These are phyloP conservation scores for Cryptosula pallasiana DNA, from an alignment of 2,888 invertebrate species.

Conservation along the genomic window DNA sequence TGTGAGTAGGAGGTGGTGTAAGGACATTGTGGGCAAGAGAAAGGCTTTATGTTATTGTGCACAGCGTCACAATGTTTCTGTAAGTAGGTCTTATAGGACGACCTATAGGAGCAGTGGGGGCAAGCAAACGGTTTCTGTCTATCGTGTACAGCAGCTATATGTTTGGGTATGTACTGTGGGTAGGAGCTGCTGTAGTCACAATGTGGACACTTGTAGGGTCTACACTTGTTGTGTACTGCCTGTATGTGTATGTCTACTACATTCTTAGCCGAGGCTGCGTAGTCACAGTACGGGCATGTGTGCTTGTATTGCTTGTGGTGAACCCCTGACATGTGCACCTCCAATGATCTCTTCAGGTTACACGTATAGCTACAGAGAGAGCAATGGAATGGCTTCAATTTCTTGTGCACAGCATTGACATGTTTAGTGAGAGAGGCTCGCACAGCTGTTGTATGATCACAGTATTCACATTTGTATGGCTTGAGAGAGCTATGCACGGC, in stretches of 20 bases:
- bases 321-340: background rate
- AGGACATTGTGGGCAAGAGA: background rate
- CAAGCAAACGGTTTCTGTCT: background rate
- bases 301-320: background rate
- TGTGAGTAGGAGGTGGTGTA: background rate
- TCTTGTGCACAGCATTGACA: background rate
- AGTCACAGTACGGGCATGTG: background rate
- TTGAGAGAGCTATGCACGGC: background rate
- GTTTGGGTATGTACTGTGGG: background rate
- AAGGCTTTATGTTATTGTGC: background rate
- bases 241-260: background rate
- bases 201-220: background rate
- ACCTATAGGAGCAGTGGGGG: background rate
- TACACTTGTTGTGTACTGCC: background rate
- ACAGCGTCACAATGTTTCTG: background rate
- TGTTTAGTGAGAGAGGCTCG: background rate
- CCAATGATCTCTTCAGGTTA: background rate
- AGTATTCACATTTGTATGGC: background rate
- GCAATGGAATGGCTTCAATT: background rate
- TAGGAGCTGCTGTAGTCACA: background rate
- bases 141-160: background rate
- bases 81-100: background rate
- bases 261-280: background rate
- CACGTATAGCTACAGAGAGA: background rate
- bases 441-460: background rate